These are phyloP conservation scores for Lepidurus packardi DNA, from an alignment of 1,140 invertebrate species.

Conservation along the genomic window DNA sequence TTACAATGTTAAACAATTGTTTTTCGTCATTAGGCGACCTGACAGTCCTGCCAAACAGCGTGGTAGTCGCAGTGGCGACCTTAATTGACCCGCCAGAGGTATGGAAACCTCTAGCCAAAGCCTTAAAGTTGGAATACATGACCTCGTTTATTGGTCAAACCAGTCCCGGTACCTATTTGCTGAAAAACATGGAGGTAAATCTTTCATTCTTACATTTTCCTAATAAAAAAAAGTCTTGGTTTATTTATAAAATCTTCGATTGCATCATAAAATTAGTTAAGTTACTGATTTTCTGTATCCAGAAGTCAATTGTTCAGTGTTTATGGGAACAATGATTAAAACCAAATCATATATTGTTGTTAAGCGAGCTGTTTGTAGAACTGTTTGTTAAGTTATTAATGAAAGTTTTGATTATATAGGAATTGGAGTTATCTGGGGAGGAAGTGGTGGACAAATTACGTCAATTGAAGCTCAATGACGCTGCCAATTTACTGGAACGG, in stretches of 20 bases:
- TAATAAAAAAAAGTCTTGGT: too few species aligned
- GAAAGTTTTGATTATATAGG: neutral
- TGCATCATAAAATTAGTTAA: too few species aligned
- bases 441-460: neutral
- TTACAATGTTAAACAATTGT: neutral
- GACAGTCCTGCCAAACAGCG: neutral
- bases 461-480: neutral
- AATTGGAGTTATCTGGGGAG: neutral
- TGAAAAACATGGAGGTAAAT: constrained; percentile 31
- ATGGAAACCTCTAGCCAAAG: constrained; percentile 19
- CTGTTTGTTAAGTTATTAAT: neutral
- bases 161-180: constrained; percentile 27
- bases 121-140: neutral
- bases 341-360: too few species aligned
- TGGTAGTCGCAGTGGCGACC: neutral
- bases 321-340: too few species aligned
- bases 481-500: neutral
- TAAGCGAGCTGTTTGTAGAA: neutral
- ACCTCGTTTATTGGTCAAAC: constrained; percentile 23
- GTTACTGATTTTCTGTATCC: too few species aligned
- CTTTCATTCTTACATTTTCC: neutral
- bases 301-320: too few species aligned
- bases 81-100: constrained; percentile 25
- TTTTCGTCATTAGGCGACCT: neutral
- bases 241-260: too few species aligned